A percentile compares a stretch with the other conserved stretches of the same genome.
Evolutionary conservation across 53 echinoderm and acorn worm species (phyloP).

Genomic region (Echinarachnius parma): DNA sequence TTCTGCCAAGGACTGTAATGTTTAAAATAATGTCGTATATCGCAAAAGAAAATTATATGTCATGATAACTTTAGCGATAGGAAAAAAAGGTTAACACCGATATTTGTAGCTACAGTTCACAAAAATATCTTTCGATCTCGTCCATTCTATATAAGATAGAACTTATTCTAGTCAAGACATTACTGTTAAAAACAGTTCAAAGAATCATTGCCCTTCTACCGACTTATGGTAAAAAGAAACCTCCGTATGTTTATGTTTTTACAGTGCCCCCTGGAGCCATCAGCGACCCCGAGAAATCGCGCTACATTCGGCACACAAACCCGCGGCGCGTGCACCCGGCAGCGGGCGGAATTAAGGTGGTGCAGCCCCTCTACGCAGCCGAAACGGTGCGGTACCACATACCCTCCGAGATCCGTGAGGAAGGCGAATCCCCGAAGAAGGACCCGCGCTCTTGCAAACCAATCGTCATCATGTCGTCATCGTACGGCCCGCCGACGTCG

Average conservation of each 20-base stretch:
- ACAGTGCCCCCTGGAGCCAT: conserved; percentile 35
- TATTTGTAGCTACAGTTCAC: too few species aligned
- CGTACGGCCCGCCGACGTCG: conserved; percentile 14
- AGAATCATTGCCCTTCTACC: too few species aligned
- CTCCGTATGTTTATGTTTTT: neutral
- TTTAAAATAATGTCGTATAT: too few species aligned
- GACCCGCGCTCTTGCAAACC: conserved; percentile 26
- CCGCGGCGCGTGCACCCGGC: neutral
- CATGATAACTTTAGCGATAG: too few species aligned
- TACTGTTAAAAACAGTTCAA: too few species aligned
- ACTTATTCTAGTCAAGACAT: too few species aligned
- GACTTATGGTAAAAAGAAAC: too few species aligned
- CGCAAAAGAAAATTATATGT: too few species aligned
- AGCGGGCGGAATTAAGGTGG: conserved; percentile 26
- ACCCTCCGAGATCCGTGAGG: conserved; percentile 30
- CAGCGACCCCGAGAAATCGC: conserved; percentile 37
- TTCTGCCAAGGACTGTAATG: too few species aligned
- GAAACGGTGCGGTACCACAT: conserved; percentile 26
- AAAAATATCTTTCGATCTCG: too few species aligned
- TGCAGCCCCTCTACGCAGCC: conserved; percentile 18
- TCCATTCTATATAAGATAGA: too few species aligned
- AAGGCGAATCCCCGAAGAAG: conserved; percentile 35
- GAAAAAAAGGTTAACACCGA: too few species aligned
- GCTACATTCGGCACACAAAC: conserved; percentile 27
- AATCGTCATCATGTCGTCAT: neutral